phyloP scores from a whole-genome alignment of 2,888 invertebrate species.

The Lycocerus yunnanus region DNA sequence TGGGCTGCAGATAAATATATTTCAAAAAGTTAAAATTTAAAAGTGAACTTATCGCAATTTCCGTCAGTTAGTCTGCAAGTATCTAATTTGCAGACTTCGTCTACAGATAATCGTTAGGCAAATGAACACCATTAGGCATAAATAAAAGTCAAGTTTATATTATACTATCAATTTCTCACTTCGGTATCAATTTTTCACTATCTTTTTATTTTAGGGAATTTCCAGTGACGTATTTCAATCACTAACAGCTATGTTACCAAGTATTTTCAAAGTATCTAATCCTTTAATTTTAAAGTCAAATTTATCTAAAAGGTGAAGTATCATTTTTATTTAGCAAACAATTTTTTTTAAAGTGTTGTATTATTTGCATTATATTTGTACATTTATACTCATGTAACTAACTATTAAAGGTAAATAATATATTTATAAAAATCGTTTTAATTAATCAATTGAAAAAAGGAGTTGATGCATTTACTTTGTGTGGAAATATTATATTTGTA shows the following conservation, averaged over 20 bases:
- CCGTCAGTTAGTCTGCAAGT: no score
- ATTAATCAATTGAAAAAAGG: not conserved
- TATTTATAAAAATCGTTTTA: not conserved
- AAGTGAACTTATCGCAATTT: no score
- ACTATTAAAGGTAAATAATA: not conserved
- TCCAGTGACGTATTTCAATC: conserved; percentile 82
- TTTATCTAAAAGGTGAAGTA: not conserved
- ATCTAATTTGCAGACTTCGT: no score
- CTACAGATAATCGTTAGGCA: no score
- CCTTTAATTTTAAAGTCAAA: conserved; percentile 74
- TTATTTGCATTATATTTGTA: not conserved
- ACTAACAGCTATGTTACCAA: conserved; percentile 85
- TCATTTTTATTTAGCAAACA: not conserved
- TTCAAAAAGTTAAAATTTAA: no score
- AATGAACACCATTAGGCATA: no score
- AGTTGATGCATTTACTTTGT: no score
- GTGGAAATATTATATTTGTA: no score
- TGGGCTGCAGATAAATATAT: no score
- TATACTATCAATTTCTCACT: no score
- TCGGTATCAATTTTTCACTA: no score
- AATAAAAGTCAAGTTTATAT: no score
- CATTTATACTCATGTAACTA: not conserved
- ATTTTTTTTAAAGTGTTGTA: not conserved
- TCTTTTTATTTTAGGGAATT: conserved; percentile 62
- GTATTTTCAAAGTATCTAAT: conserved; percentile 93